These are phyloP conservation scores for Lasioglossum vierecki DNA, from an alignment of 2,888 invertebrate species.

Conservation along the genomic window DNA sequence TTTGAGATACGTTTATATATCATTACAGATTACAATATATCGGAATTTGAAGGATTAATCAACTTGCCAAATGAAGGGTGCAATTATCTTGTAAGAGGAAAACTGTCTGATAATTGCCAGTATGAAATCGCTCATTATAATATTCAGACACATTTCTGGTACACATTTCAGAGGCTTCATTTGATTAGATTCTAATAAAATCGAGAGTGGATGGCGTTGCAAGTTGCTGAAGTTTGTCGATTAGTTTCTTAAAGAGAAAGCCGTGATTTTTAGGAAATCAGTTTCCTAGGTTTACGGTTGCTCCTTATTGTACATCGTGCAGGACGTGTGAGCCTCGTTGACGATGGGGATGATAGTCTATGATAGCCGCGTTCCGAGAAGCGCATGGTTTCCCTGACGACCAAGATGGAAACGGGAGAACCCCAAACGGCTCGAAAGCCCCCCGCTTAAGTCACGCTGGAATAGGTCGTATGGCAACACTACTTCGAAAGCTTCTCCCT, in stretches of 20 bases:
- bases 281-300: not conserved
- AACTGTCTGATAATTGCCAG: no score
- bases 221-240: no score
- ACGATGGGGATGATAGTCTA: not conserved
- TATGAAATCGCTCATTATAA: no score
- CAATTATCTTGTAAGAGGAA: no score
- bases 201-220: no score
- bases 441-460: not conserved
- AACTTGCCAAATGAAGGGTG: no score
- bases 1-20: no score
- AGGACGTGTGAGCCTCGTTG: not conserved
- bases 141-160: no score
- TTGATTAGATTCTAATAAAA: no score
- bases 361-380: not conserved
- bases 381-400: not conserved
- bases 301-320: not conserved
- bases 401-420: not conserved
- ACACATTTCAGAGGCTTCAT: no score
- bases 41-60: no score
- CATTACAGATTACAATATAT: no score
- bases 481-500: not conserved
- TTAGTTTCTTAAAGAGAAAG: not conserved
- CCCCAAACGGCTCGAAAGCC: not conserved
- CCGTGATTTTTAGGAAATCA: not conserved
- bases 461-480: not conserved